phyloP scores from a whole-genome alignment of 1,140 invertebrate species.

The Apis florea region DNA sequence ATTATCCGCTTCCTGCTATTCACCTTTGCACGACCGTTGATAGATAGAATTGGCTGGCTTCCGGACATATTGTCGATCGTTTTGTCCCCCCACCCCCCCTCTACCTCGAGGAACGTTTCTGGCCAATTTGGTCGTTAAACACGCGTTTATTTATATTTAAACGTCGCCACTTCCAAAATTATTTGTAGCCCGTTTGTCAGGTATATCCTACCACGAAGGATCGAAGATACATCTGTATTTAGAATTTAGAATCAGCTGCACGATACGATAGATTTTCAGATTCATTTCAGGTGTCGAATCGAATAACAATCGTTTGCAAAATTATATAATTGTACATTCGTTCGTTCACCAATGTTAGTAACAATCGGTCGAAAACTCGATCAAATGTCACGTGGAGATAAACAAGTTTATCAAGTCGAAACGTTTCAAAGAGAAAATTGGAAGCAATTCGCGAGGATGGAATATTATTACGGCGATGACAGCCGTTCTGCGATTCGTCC shows the following conservation, averaged over 20 bases:
- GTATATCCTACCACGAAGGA: background rate
- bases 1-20: constrained; percentile 52
- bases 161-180: background rate
- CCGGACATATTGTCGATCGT: constrained; percentile 33
- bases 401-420: constrained; percentile 53
- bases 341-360: too few species aligned
- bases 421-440: background rate
- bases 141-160: constrained; percentile 54
- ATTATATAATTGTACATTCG: background rate
- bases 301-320: too few species aligned
- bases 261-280: background rate
- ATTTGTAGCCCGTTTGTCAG: background rate
- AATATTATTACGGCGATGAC: constrained; percentile 15
- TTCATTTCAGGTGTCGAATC: background rate
- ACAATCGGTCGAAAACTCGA: background rate
- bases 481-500: constrained; percentile 33
- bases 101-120: constrained; percentile 8
- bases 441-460: too few species aligned
- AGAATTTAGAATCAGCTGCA: background rate
- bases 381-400: constrained; percentile 10
- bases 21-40: constrained; percentile 37
- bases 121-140: constrained; percentile 52
- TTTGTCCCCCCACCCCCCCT: background rate
- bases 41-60: constrained; percentile 55
- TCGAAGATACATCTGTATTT: background rate